Evolutionary conservation across 1,140 invertebrate species (phyloP).

Genomic region (Arion vulgaris): DNA sequence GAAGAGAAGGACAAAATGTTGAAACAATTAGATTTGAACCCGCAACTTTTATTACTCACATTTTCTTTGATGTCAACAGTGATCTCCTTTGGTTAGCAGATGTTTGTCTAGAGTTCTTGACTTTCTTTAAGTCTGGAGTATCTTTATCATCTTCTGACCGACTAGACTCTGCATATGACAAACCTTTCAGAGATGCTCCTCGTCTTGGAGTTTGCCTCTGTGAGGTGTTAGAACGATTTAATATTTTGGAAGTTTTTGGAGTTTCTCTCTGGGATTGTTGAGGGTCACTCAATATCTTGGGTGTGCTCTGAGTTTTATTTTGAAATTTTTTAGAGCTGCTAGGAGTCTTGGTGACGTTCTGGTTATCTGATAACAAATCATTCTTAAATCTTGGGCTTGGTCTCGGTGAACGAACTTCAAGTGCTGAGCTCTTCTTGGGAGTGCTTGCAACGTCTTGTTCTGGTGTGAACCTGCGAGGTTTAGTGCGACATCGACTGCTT

Average conservation of each 20-base stretch:
- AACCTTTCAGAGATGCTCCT: not conserved
- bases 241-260: not conserved
- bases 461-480: not conserved
- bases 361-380: too few species aligned
- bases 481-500: not conserved
- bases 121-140: not conserved
- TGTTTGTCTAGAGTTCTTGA: not conserved
- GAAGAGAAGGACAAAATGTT: too few species aligned
- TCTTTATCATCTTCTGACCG: slow-evolving; percentile 16
- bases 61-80: not conserved
- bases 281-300: not conserved
- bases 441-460: not conserved
- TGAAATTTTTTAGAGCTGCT: too few species aligned
- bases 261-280: too few species aligned
- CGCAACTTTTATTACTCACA: too few species aligned
- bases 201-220: slow-evolving; percentile 5
- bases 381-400: not conserved
- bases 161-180: slow-evolving; percentile 16
- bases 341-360: too few species aligned
- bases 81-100: not conserved
- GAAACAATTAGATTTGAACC: too few species aligned
- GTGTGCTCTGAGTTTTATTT: too few species aligned
- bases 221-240: not conserved
- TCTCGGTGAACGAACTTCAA: not conserved
- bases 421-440: not conserved